Conservation (phyloP, 2,797 vertebrate genomes). For the Triplophysa yarkandensis region DNA sequence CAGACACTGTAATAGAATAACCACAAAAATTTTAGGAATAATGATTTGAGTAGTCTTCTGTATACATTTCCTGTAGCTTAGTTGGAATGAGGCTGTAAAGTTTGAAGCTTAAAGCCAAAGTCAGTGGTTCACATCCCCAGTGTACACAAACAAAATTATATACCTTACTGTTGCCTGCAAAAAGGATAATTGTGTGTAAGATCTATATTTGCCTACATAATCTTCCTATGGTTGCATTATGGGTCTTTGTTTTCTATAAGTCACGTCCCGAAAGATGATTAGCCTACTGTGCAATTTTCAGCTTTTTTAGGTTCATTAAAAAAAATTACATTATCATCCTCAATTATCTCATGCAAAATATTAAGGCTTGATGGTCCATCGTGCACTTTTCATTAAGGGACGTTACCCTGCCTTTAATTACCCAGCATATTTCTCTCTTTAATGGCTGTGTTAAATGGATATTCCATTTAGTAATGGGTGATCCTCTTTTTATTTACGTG, state of each 20-base stretch:
- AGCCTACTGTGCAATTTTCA: constrained; percentile 10
- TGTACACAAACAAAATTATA: background rate
- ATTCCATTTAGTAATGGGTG: constrained; percentile 5
- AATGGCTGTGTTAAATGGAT: constrained; percentile 34
- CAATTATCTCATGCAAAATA: constrained; percentile 41
- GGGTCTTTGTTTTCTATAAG: constrained; percentile 5
- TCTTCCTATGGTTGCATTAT: background rate
- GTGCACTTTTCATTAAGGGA: constrained; percentile 22
- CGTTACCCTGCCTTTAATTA: constrained; percentile 17
- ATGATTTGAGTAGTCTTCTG: background rate
- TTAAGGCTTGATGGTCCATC: constrained; percentile 23
- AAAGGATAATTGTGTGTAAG: background rate
- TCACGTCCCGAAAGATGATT: background rate
- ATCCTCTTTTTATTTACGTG: background rate
- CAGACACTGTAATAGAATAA: too few relatives aligned
- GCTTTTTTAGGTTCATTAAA: constrained; percentile 27
- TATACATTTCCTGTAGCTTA: background rate
- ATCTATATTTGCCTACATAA: background rate
- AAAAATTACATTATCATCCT: constrained; percentile 30
- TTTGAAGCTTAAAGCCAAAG: background rate
- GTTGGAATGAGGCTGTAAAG: background rate
- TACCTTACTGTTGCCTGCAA: background rate
- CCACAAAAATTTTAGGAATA: too few relatives aligned
- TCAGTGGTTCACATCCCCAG: background rate
- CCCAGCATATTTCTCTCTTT: constrained; percentile 15